These are phyloP conservation scores for Notechis scutatus DNA, from an alignment of 2,113 vertebrate genomes.

Conservation along the genomic window DNA sequence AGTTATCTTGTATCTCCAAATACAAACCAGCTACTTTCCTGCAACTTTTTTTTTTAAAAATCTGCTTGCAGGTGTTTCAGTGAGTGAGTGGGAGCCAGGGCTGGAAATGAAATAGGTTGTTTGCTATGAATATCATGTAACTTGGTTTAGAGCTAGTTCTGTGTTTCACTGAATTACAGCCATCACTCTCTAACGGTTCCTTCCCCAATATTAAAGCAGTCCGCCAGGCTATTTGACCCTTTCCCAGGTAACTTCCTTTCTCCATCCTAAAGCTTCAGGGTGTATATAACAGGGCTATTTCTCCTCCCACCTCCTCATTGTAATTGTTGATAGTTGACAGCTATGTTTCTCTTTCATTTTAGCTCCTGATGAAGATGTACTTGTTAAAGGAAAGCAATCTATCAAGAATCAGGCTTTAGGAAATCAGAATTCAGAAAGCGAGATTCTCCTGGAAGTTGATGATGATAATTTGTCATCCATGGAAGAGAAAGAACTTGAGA, in stretches of 20 bases:
- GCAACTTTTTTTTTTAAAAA: neutral
- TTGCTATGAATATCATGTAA: neutral
- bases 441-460: constrained; percentile 85
- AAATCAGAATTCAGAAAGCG: constrained; percentile 90
- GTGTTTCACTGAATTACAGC: constrained; percentile 47
- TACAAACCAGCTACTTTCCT: neutral
- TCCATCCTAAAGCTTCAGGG: constrained; percentile 24
- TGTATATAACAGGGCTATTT: neutral
- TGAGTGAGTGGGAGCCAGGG: neutral
- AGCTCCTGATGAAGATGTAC: constrained; percentile 90
- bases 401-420: constrained; percentile 89
- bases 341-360: constrained; percentile 62
- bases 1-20: too few relatives aligned
- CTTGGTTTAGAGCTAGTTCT: neutral
- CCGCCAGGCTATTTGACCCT: neutral
- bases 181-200: neutral
- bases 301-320: neutral
- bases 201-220: constrained; percentile 34
- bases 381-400: constrained; percentile 91
- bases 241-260: constrained; percentile 17
- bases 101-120: neutral
- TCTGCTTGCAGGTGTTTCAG: neutral
- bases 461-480: constrained; percentile 92
- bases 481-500: constrained; percentile 97
- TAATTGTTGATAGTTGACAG: constrained; percentile 52